A percentile compares a stretch with the other conserved stretches of the same genome.
phyloP scores from a whole-genome alignment of 2,113 vertebrate species.

The Oxygymnocypris stewartii region DNA sequence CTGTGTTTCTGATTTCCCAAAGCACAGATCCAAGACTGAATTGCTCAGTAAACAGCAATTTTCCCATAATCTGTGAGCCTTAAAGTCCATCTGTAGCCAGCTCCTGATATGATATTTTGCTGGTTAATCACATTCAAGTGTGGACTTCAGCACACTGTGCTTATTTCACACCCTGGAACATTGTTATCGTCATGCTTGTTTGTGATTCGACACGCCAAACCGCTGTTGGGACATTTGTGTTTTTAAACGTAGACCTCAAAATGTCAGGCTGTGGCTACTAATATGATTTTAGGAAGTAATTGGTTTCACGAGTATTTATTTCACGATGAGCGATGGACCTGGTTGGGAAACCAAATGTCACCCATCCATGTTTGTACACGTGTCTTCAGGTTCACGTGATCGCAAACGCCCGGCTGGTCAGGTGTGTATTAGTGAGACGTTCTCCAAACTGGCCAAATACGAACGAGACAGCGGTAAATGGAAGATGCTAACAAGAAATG shows the following conservation, averaged over 20 bases:
- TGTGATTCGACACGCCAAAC: background rate
- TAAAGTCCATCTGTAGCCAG: background rate
- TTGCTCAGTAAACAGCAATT: background rate
- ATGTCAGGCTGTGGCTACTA: background rate
- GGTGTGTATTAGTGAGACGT: too few species aligned
- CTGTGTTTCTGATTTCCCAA: constrained; percentile 23
- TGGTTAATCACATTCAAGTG: background rate
- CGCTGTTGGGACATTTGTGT: background rate
- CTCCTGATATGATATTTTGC: background rate
- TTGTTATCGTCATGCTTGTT: background rate
- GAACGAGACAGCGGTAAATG: too few species aligned
- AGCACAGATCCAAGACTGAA: constrained; percentile 13
- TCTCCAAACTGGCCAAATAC: too few species aligned
- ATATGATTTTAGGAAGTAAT: background rate
- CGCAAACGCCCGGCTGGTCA: too few species aligned
- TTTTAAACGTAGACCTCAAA: background rate
- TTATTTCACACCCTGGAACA: background rate
- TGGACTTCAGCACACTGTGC: background rate
- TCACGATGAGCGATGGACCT: too few species aligned
- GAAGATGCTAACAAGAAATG: too few species aligned
- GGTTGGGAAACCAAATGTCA: too few species aligned
- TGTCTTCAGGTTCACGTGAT: too few species aligned
- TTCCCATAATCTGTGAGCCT: too few species aligned
- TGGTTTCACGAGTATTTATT: too few species aligned
- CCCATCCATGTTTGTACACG: too few species aligned